phyloP scores from a whole-genome alignment of 2,113 vertebrate genomes.

The Butorides virescens region DNA sequence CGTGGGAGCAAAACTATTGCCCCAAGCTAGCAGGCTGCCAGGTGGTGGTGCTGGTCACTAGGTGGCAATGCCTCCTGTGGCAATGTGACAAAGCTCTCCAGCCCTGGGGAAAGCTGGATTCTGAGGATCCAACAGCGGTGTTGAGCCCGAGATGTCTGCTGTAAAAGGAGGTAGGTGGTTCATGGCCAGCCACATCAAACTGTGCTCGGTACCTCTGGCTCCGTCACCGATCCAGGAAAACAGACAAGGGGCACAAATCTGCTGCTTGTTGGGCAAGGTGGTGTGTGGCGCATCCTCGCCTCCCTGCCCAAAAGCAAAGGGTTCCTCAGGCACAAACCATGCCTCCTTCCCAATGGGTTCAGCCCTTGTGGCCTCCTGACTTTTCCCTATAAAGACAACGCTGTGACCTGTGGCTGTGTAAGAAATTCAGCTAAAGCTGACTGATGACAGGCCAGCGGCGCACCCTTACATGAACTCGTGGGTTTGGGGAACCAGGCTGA shows the following conservation, averaged over 20 bases:
- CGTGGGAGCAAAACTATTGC: not conserved
- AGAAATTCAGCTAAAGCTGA: not conserved
- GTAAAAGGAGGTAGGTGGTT: not conserved
- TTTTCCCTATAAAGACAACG: not conserved
- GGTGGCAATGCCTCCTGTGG: not conserved
- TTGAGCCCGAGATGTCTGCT: not conserved
- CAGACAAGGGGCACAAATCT: not conserved
- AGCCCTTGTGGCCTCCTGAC: not conserved
- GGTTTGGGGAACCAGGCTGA: not conserved
- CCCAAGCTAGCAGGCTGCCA: not conserved
- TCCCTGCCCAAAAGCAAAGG: not conserved
- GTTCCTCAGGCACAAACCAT: not conserved
- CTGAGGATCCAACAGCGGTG: not conserved
- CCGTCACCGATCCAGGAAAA: not conserved
- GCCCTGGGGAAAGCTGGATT: not conserved
- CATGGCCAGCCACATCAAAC: not conserved
- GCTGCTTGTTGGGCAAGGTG: not conserved
- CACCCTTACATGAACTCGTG: not conserved
- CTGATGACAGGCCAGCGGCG: not conserved
- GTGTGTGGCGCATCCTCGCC: not conserved
- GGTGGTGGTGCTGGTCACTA: not conserved
- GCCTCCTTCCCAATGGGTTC: not conserved
- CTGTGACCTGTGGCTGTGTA: not conserved
- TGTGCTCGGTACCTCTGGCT: not conserved
- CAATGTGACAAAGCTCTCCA: too few species aligned